Base-by-base conservation (phyloP, 2,888 invertebrate species). In the Pheosia gnoma region DNA sequence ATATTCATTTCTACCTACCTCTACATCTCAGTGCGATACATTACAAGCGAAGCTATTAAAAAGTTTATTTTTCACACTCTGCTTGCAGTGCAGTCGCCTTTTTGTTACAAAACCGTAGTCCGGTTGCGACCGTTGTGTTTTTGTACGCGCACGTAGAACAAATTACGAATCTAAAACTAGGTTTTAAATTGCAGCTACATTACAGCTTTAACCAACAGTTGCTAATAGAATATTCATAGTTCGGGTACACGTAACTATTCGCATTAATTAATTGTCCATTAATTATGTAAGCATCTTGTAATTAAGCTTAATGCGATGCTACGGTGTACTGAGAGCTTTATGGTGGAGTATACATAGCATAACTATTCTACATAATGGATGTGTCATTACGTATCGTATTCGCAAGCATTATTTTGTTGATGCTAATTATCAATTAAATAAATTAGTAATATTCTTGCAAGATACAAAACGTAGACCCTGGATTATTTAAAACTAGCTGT, bases 231-330 rank as follows among this genome's bases (percentile, higher is more conserved):
- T 55, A 55, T 55, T 55, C 39, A 55, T 55, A n/a, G 39, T 47
- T 11, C n/a, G n/a, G n/a, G 47, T 47, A n/a, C 3, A 47, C 47
- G 4, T 43, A 43, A 43, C 47, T 47, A 47, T 47, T 47, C 47
- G n/a, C n/a, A 59, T 58, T 59, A 63, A 53, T 67, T 55, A 62
- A 63, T 45, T 53, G 57, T 2, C 6, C 13, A 43, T 52, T 64
- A 66, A 66, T 71, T 68, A 63, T 52, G 56, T 60, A 54, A 56
- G 41, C 60, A 59, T 63, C 57, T 52, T 59, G 62, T 61, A 60
- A 63, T 61, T 59, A 60, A 5, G 10, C 1, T 54, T 25, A 25
- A 25, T 25, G 25, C 51, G 51, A 47, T 47, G 47, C 47, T 51
- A 9, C 51, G 51, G 51, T 51, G 4, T 25, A 51, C 25, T 25